These are phyloP conservation scores for Zapus hudsonius DNA, from an alignment of 2,113 vertebrate species.

Conservation along the genomic window DNA sequence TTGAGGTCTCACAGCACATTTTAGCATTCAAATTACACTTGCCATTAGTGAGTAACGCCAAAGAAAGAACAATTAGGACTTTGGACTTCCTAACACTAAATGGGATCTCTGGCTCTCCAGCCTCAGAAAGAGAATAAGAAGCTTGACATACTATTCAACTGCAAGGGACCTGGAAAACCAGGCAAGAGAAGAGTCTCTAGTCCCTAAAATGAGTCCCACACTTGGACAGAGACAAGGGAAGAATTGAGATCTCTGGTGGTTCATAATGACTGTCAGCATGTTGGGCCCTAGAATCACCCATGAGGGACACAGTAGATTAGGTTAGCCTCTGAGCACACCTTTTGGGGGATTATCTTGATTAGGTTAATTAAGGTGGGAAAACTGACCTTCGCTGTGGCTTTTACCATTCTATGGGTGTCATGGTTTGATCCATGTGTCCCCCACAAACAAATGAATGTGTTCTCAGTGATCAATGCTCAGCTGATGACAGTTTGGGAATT, in stretches of 20 bases:
- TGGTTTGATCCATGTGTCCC: too few species aligned
- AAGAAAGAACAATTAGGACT: neutral
- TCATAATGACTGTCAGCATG: too few species aligned
- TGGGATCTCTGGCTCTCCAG: neutral
- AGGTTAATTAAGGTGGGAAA: too few species aligned
- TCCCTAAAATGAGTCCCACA: neutral
- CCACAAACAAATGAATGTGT: too few species aligned
- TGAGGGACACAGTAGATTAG: too few species aligned
- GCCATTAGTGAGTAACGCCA: neutral
- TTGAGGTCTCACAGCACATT: neutral
- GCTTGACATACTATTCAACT: neutral
- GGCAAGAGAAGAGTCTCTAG: neutral
- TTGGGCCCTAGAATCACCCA: too few species aligned
- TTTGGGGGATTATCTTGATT: too few species aligned
- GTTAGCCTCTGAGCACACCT: too few species aligned
- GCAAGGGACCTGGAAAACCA: neutral
- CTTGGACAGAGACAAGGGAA: neutral
- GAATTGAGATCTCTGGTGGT: neutral
- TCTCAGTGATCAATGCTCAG: too few species aligned
- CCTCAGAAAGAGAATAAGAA: neutral
- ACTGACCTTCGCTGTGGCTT: too few species aligned
- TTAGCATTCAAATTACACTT: constrained; percentile 30
- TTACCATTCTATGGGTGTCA: too few species aligned
- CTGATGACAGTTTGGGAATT: too few species aligned
- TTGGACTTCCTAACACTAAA: neutral